A percentile compares a stretch with the other conserved stretches of the same genome.
Conservation (phyloP, 1,140 invertebrate species). For the Drosophila mojavensis region DNA sequence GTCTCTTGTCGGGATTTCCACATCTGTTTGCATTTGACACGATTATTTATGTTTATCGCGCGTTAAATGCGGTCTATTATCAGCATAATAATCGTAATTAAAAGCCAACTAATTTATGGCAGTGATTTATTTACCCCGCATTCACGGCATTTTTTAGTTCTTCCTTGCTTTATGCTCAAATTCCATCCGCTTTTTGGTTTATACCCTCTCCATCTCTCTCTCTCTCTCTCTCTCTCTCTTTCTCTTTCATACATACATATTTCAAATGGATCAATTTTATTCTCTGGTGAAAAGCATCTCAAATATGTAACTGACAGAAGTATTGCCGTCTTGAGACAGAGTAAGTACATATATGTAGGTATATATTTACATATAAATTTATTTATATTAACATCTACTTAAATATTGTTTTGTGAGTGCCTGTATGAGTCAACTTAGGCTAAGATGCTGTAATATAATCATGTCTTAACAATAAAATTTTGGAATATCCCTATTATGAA, state of each 20-base stretch:
- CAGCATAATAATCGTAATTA: constrained; percentile 84
- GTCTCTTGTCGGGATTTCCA: constrained; percentile 33
- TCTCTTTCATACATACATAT: background rate
- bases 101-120: constrained; percentile 83
- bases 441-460: too few species aligned
- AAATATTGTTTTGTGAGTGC: too few species aligned
- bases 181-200: background rate
- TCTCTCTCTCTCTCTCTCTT: too few species aligned
- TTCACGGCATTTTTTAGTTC: constrained; percentile 32
- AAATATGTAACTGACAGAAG: background rate
- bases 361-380: too few species aligned
- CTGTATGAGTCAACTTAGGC: too few species aligned
- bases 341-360: too few species aligned
- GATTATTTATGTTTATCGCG: constrained; percentile 84
- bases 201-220: background rate
- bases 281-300: background rate
- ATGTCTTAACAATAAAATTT: too few species aligned
- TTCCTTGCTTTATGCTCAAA: constrained; percentile 11
- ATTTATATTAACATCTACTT: too few species aligned
- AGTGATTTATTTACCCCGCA: constrained; percentile 73
- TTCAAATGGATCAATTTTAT: background rate
- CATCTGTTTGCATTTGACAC: constrained; percentile 82
- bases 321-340: too few species aligned
- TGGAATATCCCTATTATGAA: too few species aligned
- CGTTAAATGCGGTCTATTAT: constrained; percentile 83